Conservation (phyloP, 2,113 vertebrate species). For the Centrocercus urophasianus region DNA sequence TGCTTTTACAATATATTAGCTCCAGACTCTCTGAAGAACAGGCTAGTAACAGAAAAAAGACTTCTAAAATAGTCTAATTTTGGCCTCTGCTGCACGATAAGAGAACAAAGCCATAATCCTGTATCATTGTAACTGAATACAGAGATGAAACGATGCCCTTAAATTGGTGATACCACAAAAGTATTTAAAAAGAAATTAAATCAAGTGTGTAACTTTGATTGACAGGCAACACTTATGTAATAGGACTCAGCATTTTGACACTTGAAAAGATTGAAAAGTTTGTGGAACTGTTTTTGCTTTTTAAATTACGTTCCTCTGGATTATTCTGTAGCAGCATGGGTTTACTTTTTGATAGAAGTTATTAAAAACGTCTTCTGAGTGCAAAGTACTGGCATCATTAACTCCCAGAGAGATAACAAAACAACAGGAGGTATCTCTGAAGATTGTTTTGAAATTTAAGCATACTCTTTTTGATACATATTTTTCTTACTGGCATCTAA, state of each 20-base stretch:
- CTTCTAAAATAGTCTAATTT: slow-evolving; percentile 10
- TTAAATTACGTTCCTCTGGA: background rate
- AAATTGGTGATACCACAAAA: background rate
- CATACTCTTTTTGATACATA: background rate
- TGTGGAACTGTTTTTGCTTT: slow-evolving; percentile 2
- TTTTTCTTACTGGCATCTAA: background rate
- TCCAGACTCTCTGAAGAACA: background rate
- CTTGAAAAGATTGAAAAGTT: background rate
- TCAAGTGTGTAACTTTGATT: background rate
- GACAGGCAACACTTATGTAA: background rate
- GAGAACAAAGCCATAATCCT: slow-evolving; percentile 3
- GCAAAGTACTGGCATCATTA: slow-evolving; percentile 31
- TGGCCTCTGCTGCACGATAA: background rate
- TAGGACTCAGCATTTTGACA: background rate
- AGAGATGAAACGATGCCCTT: background rate
- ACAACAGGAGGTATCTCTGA: background rate
- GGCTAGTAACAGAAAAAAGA: background rate
- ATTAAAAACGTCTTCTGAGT: slow-evolving; percentile 6
- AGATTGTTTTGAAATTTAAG: slow-evolving; percentile 32
- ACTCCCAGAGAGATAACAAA: background rate
- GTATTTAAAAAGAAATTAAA: background rate
- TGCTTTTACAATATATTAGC: background rate
- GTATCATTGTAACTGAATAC: background rate
- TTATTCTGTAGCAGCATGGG: background rate
- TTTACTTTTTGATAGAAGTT: background rate